Percentiles rank a stretch among this genome's conserved stretches.
Conservation (phyloP, 2,113 vertebrate species). For the Scopus umbretta region DNA sequence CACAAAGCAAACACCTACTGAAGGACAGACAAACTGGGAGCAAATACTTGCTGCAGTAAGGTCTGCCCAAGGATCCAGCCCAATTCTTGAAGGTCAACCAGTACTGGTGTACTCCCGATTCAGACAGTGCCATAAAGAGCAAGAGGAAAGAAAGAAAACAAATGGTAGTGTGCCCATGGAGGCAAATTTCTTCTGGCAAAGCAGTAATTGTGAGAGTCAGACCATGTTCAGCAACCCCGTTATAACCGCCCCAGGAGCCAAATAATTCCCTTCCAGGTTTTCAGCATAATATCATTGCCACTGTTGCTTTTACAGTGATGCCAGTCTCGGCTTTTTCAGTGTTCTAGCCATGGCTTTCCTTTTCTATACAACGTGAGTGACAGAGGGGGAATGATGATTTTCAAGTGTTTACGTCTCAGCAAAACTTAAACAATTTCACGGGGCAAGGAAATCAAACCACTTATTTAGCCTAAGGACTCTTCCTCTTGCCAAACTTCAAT, state of each 20-base stretch:
- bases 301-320: not conserved
- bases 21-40: not conserved
- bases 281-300: not conserved
- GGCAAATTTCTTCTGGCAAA: not conserved
- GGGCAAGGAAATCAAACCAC: constrained; percentile 8
- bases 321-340: not conserved
- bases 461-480: not conserved
- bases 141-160: not conserved
- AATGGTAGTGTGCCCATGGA: not conserved
- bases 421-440: constrained; percentile 4
- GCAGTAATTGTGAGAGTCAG: not conserved
- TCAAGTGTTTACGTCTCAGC: not conserved
- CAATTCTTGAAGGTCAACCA: not conserved
- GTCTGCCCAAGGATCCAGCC: not conserved
- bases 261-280: not conserved
- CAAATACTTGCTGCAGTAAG: not conserved
- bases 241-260: not conserved
- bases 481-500: not conserved
- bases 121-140: not conserved
- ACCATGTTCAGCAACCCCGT: not conserved
- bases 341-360: not conserved
- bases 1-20: not conserved
- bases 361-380: not conserved
- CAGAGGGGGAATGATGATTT: not conserved
- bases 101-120: not conserved